A percentile compares a stretch with the other conserved stretches of the same genome.
phyloP scores from a whole-genome alignment of 2,888 invertebrate species.

The Steromphala cineraria region DNA sequence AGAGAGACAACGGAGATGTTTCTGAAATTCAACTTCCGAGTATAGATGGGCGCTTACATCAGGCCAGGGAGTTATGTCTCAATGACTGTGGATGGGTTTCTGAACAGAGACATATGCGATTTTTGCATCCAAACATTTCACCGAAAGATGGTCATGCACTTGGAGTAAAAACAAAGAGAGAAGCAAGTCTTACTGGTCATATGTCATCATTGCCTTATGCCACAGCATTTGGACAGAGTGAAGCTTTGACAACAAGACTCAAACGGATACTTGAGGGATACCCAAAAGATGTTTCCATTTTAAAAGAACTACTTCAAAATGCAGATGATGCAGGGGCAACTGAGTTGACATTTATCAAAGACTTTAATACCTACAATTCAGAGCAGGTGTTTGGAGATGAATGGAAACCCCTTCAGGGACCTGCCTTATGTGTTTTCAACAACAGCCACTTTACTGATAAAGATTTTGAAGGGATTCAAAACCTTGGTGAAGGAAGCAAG shows the following conservation, averaged over 20 bases:
- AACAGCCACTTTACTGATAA: slow-evolving; percentile 51
- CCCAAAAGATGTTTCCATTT: slow-evolving; percentile 63
- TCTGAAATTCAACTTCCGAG: slow-evolving; percentile 10
- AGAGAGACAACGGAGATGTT: background rate
- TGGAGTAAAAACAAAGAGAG: slow-evolving; percentile 35
- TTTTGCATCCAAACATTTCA: slow-evolving; percentile 41
- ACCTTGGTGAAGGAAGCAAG: slow-evolving; percentile 59
- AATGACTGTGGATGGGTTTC: slow-evolving; percentile 48
- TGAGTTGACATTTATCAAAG: slow-evolving; percentile 67
- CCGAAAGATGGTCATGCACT: slow-evolving; percentile 50
- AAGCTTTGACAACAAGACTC: slow-evolving; percentile 63
- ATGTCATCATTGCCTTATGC: slow-evolving; percentile 14
- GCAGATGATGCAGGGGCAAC: slow-evolving; percentile 71
- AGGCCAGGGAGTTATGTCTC: slow-evolving; percentile 44
- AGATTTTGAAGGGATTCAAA: slow-evolving; percentile 56
- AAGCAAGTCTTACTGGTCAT: slow-evolving; percentile 1
- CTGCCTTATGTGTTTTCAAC: slow-evolving; percentile 61
- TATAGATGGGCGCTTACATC: background rate
- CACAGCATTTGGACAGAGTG: slow-evolving; percentile 68
- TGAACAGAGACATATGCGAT: slow-evolving; percentile 39
- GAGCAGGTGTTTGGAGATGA: slow-evolving; percentile 8
- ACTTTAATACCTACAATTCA: slow-evolving; percentile 49
- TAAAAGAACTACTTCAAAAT: slow-evolving; percentile 72
- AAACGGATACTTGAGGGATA: slow-evolving; percentile 65
- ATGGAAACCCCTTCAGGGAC: slow-evolving; percentile 52